Percentiles rank a stretch among this genome's conserved stretches.
These are phyloP conservation scores for Drosophila rufa DNA, from an alignment of 1,140 invertebrate genomes.

Conservation along the genomic window DNA sequence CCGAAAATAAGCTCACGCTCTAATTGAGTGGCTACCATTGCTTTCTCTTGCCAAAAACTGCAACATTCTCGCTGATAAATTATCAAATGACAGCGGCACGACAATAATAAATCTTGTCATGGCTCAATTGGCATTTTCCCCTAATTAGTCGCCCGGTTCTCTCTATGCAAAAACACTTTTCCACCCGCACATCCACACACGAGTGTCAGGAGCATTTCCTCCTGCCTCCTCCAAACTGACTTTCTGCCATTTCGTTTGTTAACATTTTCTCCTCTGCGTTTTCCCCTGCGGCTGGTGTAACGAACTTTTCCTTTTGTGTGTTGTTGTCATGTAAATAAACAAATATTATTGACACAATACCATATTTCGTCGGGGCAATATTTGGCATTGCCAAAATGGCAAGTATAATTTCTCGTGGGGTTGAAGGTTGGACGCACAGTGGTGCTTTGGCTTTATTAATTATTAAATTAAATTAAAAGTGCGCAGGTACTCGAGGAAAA, in stretches of 20 bases:
- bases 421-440: slow-evolving; percentile 6
- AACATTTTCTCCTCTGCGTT: neutral
- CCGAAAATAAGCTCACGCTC: slow-evolving; percentile 57
- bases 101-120: slow-evolving; percentile 74
- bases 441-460: neutral
- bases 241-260: slow-evolving; percentile 23
- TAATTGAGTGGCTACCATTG: slow-evolving; percentile 39
- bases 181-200: neutral
- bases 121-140: slow-evolving; percentile 69
- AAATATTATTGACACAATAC: slow-evolving; percentile 46
- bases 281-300: slow-evolving; percentile 20
- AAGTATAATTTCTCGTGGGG: slow-evolving; percentile 4
- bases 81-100: slow-evolving; percentile 57
- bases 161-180: slow-evolving; percentile 11
- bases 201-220: slow-evolving; percentile 28
- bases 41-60: slow-evolving; percentile 46
- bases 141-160: slow-evolving; percentile 33
- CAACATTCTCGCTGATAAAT: slow-evolving; percentile 68
- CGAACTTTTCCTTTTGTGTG: slow-evolving; percentile 27
- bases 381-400: slow-evolving; percentile 38
- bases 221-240: neutral
- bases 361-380: slow-evolving; percentile 30
- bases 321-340: slow-evolving; percentile 50
- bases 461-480: neutral
- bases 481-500: no score